A percentile compares a stretch with the other conserved stretches of the same genome.
Conservation (phyloP, 1,140 invertebrate genomes). For the Olivierus martensii region DNA sequence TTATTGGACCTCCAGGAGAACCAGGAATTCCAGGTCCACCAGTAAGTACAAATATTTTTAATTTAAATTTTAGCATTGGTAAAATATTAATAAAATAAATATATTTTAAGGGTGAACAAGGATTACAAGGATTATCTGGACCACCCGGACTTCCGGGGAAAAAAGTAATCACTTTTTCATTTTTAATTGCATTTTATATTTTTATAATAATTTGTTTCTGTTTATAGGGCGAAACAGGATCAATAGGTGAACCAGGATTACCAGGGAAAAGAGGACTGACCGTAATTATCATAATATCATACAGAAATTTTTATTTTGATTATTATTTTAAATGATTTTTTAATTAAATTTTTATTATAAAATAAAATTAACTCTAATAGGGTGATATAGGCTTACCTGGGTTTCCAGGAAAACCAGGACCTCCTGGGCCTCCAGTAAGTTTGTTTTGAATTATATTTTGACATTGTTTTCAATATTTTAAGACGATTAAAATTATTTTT, state of each 20-base stretch:
- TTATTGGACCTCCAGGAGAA: constrained; percentile 23
- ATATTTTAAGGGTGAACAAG: constrained; percentile 33
- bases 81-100: background rate
- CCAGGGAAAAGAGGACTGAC: constrained; percentile 22
- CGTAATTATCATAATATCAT: background rate
- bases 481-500: too few species aligned
- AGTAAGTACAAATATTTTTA: constrained; percentile 1
- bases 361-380: constrained; percentile 13
- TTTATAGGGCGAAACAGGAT: background rate
- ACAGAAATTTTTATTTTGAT: too few species aligned
- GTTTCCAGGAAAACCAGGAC: constrained; percentile 27
- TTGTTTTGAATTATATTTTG: background rate
- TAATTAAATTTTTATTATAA: too few species aligned
- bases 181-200: too few species aligned
- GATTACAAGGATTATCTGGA: constrained; percentile 35
- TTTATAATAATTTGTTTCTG: background rate
- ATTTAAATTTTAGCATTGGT: background rate
- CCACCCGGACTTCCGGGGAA: constrained; percentile 27
- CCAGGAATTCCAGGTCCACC: constrained; percentile 28
- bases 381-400: constrained; percentile 37
- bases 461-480: background rate
- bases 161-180: too few species aligned
- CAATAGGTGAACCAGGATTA: constrained; percentile 29
- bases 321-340: too few species aligned
- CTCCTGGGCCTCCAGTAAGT: constrained; percentile 22